Conservation (phyloP, 2,888 invertebrate genomes). For the Idaea straminata region DNA sequence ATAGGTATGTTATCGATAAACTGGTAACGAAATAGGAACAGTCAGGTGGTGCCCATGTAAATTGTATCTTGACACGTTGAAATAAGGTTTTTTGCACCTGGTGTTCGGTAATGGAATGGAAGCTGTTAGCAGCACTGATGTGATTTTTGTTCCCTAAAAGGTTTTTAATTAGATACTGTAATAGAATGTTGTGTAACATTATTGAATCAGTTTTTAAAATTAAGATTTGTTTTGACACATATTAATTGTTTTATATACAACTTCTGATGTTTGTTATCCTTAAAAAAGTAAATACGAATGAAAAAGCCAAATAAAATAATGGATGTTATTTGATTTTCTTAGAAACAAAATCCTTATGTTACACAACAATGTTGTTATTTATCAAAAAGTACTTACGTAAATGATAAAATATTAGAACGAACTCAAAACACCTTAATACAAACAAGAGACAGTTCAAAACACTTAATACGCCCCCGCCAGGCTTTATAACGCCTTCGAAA, state of each 20-base stretch:
- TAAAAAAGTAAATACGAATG: neutral
- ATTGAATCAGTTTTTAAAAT: neutral
- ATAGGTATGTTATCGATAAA: constrained; percentile 50
- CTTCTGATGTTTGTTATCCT: too few species aligned
- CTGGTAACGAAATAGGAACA: constrained; percentile 29
- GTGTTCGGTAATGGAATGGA: constrained; percentile 26
- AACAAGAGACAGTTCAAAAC: neutral
- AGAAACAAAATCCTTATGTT: neutral
- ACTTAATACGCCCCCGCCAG: neutral
- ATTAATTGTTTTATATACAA: too few species aligned
- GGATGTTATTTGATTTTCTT: neutral
- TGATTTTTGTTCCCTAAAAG: constrained; percentile 26
- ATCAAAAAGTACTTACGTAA: neutral
- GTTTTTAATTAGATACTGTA: constrained; percentile 28
- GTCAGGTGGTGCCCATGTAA: constrained; percentile 7
- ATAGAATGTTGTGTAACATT: constrained; percentile 6
- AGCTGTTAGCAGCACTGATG: constrained; percentile 25
- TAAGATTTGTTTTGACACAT: too few species aligned
- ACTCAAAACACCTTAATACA: neutral
- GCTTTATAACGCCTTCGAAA: neutral
- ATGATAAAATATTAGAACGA: neutral
- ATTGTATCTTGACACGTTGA: constrained; percentile 7
- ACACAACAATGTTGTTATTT: neutral
- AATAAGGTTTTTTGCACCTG: constrained; percentile 4
- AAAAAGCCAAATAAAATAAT: neutral